Conservation (phyloP, 1,140 invertebrate species). For the Orchesella cincta region DNA sequence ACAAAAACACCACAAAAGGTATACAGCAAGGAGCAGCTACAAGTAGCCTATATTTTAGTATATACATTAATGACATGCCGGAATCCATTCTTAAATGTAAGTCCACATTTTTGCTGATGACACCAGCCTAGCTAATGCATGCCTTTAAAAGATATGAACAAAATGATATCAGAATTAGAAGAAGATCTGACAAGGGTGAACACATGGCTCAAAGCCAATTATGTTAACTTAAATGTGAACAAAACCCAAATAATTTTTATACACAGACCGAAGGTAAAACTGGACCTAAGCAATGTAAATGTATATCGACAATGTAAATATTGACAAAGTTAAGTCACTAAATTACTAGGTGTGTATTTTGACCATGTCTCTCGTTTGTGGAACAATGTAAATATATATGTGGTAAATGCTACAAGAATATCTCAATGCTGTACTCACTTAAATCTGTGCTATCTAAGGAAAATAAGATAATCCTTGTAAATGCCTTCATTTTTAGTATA, state of each 20-base stretch:
- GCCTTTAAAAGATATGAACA: background rate
- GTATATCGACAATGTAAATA: background rate
- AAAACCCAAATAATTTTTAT: background rate
- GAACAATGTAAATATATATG: background rate
- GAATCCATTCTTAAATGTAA: background rate
- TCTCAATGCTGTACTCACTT: background rate
- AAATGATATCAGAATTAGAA: background rate
- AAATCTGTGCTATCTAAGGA: background rate
- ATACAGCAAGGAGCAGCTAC: background rate
- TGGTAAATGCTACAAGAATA: background rate
- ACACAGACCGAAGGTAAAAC: background rate
- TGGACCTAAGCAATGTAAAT: background rate
- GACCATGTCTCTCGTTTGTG: background rate
- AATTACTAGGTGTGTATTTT: background rate
- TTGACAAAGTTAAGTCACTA: background rate
- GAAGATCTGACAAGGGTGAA: background rate
- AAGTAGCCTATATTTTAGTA: background rate
- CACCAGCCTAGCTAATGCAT: background rate
- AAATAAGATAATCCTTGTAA: background rate
- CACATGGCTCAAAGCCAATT: background rate
- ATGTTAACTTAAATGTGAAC: background rate
- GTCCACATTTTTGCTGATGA: background rate
- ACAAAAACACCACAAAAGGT: conserved; percentile 11
- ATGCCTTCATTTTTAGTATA: background rate
- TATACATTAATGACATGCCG: background rate